phyloP scores from a whole-genome alignment of 2,888 invertebrate genomes.

The Catonia carolina region DNA sequence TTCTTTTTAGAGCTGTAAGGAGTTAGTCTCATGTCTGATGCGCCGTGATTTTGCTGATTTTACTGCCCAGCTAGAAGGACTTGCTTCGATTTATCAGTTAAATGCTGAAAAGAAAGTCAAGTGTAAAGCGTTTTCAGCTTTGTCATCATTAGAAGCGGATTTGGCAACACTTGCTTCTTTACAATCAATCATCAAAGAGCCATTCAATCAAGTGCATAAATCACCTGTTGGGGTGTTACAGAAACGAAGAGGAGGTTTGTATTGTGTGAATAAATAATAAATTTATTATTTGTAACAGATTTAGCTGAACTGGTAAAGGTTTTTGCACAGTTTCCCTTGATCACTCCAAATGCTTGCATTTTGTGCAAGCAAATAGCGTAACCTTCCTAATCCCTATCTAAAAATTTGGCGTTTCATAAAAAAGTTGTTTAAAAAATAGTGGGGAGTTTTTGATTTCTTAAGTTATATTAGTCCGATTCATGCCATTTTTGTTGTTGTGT shows the following conservation, averaged over 20 bases:
- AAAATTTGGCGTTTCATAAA: too few species aligned
- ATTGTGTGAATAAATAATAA: too few species aligned
- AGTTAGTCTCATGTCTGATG: constrained; percentile 75
- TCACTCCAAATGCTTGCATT: neutral
- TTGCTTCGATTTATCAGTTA: constrained; percentile 86
- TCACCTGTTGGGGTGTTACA: constrained; percentile 83
- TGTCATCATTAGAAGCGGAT: constrained; percentile 88
- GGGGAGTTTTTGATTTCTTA: too few species aligned
- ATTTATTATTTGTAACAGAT: too few species aligned
- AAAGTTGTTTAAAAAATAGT: too few species aligned
- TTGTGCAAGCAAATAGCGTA: too few species aligned
- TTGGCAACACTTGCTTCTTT: constrained; percentile 71
- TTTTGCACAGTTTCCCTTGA: too few species aligned
- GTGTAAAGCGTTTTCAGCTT: constrained; percentile 85
- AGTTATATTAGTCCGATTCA: too few species aligned
- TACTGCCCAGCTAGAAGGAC: constrained; percentile 81
- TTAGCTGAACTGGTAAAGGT: too few species aligned
- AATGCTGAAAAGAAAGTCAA: constrained; percentile 93
- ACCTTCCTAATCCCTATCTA: too few species aligned
- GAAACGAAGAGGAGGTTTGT: constrained; percentile 67
- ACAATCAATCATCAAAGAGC: constrained; percentile 65
- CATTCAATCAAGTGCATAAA: constrained; percentile 66
- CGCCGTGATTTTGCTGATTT: constrained; percentile 87
- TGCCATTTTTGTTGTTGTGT: too few species aligned
- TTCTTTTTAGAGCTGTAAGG: constrained; percentile 69